These are phyloP conservation scores for Homarus gammarus DNA, from an alignment of 2,888 invertebrate genomes.

Conservation along the genomic window DNA sequence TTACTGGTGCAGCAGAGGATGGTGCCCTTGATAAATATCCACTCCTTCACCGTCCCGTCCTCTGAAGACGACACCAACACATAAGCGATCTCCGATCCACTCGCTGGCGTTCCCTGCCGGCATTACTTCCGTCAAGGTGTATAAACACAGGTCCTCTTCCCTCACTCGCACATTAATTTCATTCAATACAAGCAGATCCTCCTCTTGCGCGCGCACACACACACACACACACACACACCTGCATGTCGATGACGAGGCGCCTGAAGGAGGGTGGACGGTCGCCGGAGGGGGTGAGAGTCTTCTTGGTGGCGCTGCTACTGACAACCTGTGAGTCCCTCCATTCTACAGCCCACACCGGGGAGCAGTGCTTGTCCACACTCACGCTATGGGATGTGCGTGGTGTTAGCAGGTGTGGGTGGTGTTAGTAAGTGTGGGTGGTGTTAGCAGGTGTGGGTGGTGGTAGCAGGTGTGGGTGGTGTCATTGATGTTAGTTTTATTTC, in stretches of 20 bases:
- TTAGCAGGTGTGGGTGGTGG: not conserved
- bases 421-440: not conserved
- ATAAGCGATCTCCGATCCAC: slow-evolving; percentile 56
- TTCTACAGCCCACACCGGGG: slow-evolving; percentile 66
- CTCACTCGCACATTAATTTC: not conserved
- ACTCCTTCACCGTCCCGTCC: slow-evolving; percentile 74
- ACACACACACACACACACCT: slow-evolving; percentile 30
- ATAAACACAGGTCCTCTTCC: not conserved
- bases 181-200: not conserved
- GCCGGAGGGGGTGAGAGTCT: slow-evolving; percentile 36
- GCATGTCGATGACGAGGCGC: slow-evolving; percentile 42
- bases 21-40: slow-evolving; percentile 61
- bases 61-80: slow-evolving; percentile 67
- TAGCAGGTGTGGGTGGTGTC: not conserved
- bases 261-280: slow-evolving; percentile 59
- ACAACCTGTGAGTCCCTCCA: slow-evolving; percentile 67
- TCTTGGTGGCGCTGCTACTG: slow-evolving; percentile 61
- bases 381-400: slow-evolving; percentile 14
- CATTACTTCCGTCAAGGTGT: no score
- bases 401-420: not conserved
- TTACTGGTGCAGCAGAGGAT: slow-evolving; percentile 65
- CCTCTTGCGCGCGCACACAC: not conserved
- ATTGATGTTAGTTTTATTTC: no score
- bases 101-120: not conserved
- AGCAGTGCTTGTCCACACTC: slow-evolving; percentile 69